Base-by-base conservation (phyloP, 2,888 invertebrate species). In the Criorhina ranunculi region DNA sequence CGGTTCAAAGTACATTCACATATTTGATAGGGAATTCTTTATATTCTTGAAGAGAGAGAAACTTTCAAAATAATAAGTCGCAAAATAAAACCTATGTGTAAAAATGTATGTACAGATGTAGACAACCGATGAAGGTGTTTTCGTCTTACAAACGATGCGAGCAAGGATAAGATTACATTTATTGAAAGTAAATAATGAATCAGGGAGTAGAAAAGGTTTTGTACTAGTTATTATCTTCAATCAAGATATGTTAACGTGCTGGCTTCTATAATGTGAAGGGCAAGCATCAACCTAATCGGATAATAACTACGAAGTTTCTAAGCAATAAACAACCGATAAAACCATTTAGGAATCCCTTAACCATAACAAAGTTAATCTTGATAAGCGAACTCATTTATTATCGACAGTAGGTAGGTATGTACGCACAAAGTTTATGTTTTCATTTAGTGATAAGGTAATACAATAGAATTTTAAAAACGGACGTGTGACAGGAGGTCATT, bases 11-110 rank as follows among this genome's bases (percentile, higher is more conserved):
- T 57, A 15, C 35, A 24, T 24, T 3, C 4, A 24, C 24, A 29
- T 6, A 12, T 12, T 24, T 40, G 37, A 57, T 40, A 57, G 8
- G 40, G 19, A 57, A 57, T 37, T 37, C 24, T 40, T 37, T 57
- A 9, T 24, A 24, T n/a, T n/a, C n/a, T 37, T 37, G 6, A 6
- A 57, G 24, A 4, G 9, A 4, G 9, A 17, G 19, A 19, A 5
- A 46, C 9, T 19, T 1, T 0, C 8, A 46, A 5, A 9, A 19
- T 46, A 17, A 9, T 46, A 17, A 42, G 42, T 15, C 8, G 42
- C 42, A 42, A 2, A 8, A 17, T 6, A 12, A 9, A 9, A 11
- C 24, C n/a, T 33, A 7, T 33, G 33, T 12, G 29, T 5, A 29
- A 2, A 11, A n/a, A n/a, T n/a, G 4, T n/a, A n/a, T n/a, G n/a